Conservation (phyloP, 2,888 invertebrate species). For the Polydrusus tereticollis region DNA sequence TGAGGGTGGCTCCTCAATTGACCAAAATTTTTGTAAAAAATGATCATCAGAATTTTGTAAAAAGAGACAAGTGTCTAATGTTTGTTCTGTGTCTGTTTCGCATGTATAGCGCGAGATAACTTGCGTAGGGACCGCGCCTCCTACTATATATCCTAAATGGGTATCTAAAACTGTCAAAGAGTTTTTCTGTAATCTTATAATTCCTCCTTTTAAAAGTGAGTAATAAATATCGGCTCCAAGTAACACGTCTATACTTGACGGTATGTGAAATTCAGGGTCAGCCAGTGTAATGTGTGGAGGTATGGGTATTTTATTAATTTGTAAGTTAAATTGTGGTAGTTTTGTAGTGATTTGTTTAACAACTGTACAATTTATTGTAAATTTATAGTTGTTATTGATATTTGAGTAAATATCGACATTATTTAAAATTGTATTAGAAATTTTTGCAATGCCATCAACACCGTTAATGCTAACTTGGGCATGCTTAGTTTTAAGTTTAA, state of each 20-base stretch:
- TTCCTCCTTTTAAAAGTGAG: too few species aligned
- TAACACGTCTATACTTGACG: neutral
- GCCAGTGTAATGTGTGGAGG: slow-evolving; percentile 29
- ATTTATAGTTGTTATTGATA: too few species aligned
- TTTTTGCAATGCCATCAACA: neutral
- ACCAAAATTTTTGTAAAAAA: too few species aligned
- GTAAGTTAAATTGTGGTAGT: slow-evolving; percentile 29
- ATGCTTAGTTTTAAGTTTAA: neutral
- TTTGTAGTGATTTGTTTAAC: slow-evolving; percentile 29
- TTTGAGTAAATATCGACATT: too few species aligned
- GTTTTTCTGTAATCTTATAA: slow-evolving; percentile 20
- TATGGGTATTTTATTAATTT: slow-evolving; percentile 20
- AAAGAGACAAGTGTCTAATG: neutral
- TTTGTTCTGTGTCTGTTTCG: slow-evolving; percentile 7
- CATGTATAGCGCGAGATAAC: too few species aligned
- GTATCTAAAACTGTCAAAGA: slow-evolving; percentile 26
- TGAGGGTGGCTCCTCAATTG: too few species aligned
- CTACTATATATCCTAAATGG: slow-evolving; percentile 38
- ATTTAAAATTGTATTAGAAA: slow-evolving; percentile 19
- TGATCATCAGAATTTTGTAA: too few species aligned
- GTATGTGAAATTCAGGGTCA: slow-evolving; percentile 22
- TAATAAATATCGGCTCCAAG: too few species aligned
- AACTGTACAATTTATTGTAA: too few species aligned
- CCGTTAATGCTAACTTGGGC: neutral
- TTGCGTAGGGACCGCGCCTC: too few species aligned